phyloP scores from a whole-genome alignment of 2,797 vertebrate species.

The Acanthiza pusilla region DNA sequence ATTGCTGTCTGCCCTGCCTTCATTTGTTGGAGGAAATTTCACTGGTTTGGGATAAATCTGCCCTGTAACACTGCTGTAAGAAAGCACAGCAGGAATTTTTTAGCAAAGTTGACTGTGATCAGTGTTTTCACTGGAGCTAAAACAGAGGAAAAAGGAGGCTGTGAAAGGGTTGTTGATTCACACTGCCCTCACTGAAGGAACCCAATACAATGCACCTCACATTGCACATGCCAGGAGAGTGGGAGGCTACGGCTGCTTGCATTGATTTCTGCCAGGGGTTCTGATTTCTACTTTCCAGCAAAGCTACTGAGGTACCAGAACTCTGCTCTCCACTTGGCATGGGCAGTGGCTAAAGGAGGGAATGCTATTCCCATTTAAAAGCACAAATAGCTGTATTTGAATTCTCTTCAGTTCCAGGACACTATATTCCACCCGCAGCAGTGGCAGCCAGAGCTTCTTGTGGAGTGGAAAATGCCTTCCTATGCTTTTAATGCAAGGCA shows the following conservation, averaged over 20 bases:
- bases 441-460: not conserved
- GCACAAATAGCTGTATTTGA: not conserved
- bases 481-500: not conserved
- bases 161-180: not conserved
- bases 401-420: not conserved
- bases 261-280: not conserved
- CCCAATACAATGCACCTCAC: not conserved
- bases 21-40: not conserved
- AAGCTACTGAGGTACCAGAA: not conserved
- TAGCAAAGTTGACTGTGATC: not conserved
- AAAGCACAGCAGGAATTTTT: not conserved
- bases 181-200: not conserved
- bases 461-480: not conserved
- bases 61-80: not conserved
- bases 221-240: not conserved
- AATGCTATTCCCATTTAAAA: not conserved
- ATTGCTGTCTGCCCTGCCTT: not conserved
- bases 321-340: not conserved
- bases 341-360: not conserved
- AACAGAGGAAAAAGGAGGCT: not conserved
- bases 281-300: not conserved
- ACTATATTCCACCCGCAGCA: rapidly evolving
- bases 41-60: not conserved
- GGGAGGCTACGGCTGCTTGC: not conserved
- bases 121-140: not conserved